Percentiles rank a stretch among this genome's conserved stretches.
Evolutionary conservation across 2,113 vertebrate genomes (phyloP).

Genomic region (Dasyornis broadbenti): DNA sequence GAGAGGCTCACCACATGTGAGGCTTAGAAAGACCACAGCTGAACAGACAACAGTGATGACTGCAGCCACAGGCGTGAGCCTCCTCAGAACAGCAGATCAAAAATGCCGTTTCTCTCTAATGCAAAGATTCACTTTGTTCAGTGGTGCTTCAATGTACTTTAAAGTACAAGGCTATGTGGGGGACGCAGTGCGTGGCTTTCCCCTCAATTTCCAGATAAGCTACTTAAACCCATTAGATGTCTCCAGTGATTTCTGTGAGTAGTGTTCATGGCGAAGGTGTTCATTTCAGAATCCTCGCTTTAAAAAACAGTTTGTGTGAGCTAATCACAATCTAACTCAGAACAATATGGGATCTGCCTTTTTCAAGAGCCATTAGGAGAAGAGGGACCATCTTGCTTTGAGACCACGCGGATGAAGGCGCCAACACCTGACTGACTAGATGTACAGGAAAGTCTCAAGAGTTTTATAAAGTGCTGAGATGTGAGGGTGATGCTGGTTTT

Average conservation of each 20-base stretch:
- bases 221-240: neutral
- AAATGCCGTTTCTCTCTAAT: neutral
- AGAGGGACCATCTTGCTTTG: neutral
- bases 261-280: neutral
- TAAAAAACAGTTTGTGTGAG: neutral
- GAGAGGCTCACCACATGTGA: accelerated
- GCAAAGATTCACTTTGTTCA: neutral
- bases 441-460: neutral
- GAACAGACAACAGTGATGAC: neutral
- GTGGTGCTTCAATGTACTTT: neutral
- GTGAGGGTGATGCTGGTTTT: accelerated
- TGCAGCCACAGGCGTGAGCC: accelerated
- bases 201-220: neutral
- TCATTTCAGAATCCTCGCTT: neutral
- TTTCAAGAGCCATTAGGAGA: neutral
- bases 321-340: neutral
- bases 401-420: neutral
- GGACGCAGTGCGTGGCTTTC: accelerated
- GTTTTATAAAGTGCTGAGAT: neutral
- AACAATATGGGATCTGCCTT: neutral
- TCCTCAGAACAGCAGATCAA: neutral
- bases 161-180: neutral
- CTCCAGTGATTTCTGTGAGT: neutral
- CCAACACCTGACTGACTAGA: neutral
- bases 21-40: neutral